Evolutionary conservation across 2,113 vertebrate genomes (phyloP).

Genomic region (Saguinus imperator): DNA sequence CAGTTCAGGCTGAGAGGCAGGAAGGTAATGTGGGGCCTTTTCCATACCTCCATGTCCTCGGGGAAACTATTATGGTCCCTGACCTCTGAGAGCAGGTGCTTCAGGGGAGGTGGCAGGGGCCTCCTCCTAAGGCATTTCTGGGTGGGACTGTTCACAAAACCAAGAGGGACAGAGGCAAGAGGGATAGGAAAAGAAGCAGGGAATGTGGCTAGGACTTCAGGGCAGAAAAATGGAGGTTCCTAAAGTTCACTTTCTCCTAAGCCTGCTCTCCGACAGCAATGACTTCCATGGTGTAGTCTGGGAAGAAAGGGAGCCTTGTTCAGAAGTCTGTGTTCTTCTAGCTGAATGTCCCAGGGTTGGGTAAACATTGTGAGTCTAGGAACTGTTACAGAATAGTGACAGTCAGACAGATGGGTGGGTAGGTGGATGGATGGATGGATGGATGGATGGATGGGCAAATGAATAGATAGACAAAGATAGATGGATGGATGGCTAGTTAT

Average conservation of each 20-base stretch:
- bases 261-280: background rate
- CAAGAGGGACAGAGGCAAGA: too few species aligned
- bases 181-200: background rate
- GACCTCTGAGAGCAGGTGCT: background rate
- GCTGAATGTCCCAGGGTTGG: background rate
- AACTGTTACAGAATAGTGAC: background rate
- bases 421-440: background rate
- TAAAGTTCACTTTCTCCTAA: background rate
- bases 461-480: background rate
- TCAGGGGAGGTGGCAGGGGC: background rate
- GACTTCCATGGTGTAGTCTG: background rate
- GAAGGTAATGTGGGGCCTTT: background rate
- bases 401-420: background rate
- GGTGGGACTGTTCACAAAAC: background rate
- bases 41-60: accelerated
- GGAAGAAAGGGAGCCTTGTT: background rate
- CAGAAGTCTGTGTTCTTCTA: background rate
- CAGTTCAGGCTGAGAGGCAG: background rate
- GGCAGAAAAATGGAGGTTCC: background rate
- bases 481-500: too few species aligned
- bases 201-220: background rate
- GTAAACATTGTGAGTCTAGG: background rate
- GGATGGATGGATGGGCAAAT: background rate
- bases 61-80: background rate
- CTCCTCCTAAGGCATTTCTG: background rate